Percentiles rank a stretch among this genome's conserved stretches.
phyloP scores from a whole-genome alignment of 53 echinoderm and acorn worm genomes.

The Patiria pectinifera region DNA sequence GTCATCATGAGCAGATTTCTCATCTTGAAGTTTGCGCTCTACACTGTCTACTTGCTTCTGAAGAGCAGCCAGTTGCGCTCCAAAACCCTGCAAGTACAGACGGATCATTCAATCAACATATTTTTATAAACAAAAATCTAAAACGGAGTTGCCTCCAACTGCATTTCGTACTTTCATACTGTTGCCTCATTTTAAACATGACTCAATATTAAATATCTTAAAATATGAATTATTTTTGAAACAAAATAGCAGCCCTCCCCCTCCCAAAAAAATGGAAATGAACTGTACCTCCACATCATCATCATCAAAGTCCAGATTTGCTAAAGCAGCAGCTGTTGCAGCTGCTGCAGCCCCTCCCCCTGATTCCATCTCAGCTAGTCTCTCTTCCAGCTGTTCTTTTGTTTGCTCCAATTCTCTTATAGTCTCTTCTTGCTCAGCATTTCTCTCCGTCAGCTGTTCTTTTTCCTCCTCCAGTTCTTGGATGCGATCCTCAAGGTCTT shows the following conservation, averaged over 20 bases:
- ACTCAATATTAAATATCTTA: no score
- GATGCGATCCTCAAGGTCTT: slow-evolving; percentile 75
- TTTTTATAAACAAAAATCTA: background rate
- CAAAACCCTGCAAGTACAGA: slow-evolving; percentile 72
- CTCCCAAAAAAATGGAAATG: background rate
- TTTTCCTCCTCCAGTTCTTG: slow-evolving; percentile 85
- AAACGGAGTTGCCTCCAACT: background rate
- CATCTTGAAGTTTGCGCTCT: slow-evolving; percentile 76
- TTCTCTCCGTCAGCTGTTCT: slow-evolving; percentile 61
- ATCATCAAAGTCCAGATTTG: slow-evolving; percentile 78
- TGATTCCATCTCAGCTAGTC: slow-evolving; percentile 33
- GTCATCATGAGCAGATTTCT: slow-evolving; percentile 75
- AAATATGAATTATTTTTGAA: no score
- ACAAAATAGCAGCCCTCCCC: background rate
- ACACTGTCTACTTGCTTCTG: slow-evolving; percentile 78
- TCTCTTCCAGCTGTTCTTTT: slow-evolving; percentile 33
- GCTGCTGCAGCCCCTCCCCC: slow-evolving; percentile 58
- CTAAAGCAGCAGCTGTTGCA: slow-evolving; percentile 61
- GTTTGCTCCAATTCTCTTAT: slow-evolving; percentile 70
- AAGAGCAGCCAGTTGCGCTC: slow-evolving; percentile 78
- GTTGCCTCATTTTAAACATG: background rate
- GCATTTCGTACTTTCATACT: background rate
- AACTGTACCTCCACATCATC: slow-evolving; percentile 89
- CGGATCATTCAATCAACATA: background rate
- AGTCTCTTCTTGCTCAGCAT: slow-evolving; percentile 69